Conservation (phyloP, 2,797 vertebrate genomes). For the Hippocampus kuda region DNA sequence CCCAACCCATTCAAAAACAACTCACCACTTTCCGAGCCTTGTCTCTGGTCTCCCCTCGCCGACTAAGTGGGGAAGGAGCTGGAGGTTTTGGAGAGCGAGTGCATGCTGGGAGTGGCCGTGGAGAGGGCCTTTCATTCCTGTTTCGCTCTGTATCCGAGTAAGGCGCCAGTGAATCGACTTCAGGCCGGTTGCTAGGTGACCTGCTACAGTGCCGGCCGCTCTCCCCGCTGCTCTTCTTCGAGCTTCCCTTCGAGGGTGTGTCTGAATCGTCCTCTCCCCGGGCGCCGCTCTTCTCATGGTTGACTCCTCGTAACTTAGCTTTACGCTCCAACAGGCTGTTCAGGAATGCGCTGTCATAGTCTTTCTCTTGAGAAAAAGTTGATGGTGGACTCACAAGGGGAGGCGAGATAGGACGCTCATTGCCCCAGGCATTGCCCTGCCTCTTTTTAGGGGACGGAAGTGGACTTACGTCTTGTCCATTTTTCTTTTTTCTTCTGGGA, state of each 20-base stretch:
- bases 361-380: slow-evolving; percentile 54
- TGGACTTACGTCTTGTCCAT: slow-evolving; percentile 53
- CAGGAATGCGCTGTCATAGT: slow-evolving; percentile 76
- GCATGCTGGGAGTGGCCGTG: slow-evolving; percentile 52
- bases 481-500: slow-evolving; percentile 50
- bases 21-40: slow-evolving; percentile 82
- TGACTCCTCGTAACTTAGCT: slow-evolving; percentile 51
- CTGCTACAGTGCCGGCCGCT: slow-evolving; percentile 50
- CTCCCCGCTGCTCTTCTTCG: slow-evolving; percentile 63
- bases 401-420: slow-evolving; percentile 42
- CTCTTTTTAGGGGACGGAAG: slow-evolving; percentile 68
- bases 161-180: slow-evolving; percentile 67
- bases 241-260: slow-evolving; percentile 75
- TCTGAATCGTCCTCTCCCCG: slow-evolving; percentile 64
- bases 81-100: slow-evolving; percentile 56
- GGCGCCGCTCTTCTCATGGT: slow-evolving; percentile 25
- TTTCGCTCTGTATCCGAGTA: slow-evolving; percentile 71
- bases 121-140: slow-evolving; percentile 61
- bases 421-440: slow-evolving; percentile 71
- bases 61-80: slow-evolving; percentile 54
- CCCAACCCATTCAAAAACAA: slow-evolving; percentile 7
- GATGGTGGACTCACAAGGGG: slow-evolving; percentile 40
- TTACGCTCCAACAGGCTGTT: slow-evolving; percentile 79
- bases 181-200: slow-evolving; percentile 59
- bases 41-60: slow-evolving; percentile 75